Evolutionary conservation across 2,888 invertebrate genomes (phyloP).

Genomic region (Acronicta alni): DNA sequence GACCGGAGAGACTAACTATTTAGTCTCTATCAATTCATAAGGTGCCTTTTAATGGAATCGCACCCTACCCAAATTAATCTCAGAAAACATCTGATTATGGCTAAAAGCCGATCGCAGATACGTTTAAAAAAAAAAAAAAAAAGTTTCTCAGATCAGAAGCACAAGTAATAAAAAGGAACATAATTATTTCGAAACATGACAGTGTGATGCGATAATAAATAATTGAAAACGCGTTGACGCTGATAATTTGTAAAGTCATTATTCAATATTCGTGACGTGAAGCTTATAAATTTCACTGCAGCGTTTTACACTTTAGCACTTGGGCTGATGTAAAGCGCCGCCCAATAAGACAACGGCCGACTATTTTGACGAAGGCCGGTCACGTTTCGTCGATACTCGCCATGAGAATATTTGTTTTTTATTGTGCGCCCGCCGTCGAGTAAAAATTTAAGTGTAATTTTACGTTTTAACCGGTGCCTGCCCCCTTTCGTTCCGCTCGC

Average conservation of each 20-base stretch:
- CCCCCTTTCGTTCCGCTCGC: constrained; percentile 89
- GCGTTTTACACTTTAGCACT: constrained; percentile 89
- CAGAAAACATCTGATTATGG: too few relatives aligned
- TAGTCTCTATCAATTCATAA: too few relatives aligned
- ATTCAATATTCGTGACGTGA: constrained; percentile 87
- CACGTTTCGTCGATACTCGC: constrained; percentile 88
- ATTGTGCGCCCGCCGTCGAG: constrained; percentile 84
- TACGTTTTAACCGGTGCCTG: constrained; percentile 88
- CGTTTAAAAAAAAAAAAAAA: too few relatives aligned
- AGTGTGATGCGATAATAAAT: constrained; percentile 61
- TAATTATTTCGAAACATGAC: constrained; percentile 61
- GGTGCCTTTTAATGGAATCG: too few relatives aligned
- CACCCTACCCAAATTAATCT: too few relatives aligned
- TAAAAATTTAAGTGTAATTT: constrained; percentile 89
- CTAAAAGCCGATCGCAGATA: too few relatives aligned
- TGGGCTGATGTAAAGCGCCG: constrained; percentile 82
- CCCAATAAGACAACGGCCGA: constrained; percentile 86
- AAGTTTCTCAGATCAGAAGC: constrained; percentile 34
- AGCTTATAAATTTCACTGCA: constrained; percentile 86
- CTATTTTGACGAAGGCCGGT: constrained; percentile 89
- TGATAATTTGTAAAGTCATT: constrained; percentile 82
- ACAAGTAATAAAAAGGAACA: constrained; percentile 52
- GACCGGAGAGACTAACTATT: too few relatives aligned
- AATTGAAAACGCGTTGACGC: constrained; percentile 74
- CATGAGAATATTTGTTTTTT: constrained; percentile 90